A percentile compares a stretch with the other conserved stretches of the same genome.
Evolutionary conservation across 2,888 invertebrate genomes (phyloP).

Genomic region (Chironomus riparius): DNA sequence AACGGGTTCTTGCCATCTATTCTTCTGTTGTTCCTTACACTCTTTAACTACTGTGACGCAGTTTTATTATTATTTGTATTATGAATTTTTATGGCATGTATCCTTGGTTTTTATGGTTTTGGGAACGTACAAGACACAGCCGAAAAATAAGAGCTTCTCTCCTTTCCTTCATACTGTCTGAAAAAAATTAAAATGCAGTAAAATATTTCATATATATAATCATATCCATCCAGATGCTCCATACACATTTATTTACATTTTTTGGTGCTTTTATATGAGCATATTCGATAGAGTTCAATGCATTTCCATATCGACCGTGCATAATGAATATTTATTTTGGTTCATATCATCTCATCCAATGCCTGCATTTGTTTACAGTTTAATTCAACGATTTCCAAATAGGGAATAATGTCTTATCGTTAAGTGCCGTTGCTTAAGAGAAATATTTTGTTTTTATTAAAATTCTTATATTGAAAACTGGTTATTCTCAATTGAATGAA

Average conservation of each 20-base stretch:
- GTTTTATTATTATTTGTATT: constrained; percentile 6
- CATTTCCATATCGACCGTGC: background rate
- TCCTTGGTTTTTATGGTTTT: constrained; percentile 24
- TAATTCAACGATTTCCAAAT: too few species aligned
- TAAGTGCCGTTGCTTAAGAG: too few species aligned
- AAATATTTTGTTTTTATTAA: too few species aligned
- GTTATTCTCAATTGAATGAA: too few species aligned
- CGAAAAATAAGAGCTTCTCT: background rate
- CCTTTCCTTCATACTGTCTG: too few species aligned
- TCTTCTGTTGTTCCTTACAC: background rate
- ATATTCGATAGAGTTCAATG: background rate
- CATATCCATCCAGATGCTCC: background rate
- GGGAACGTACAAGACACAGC: background rate
- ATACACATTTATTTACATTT: too few species aligned
- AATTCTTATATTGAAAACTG: too few species aligned
- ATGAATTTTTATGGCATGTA: background rate
- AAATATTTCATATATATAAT: background rate
- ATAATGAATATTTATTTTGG: background rate
- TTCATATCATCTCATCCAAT: background rate
- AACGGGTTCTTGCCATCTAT: background rate
- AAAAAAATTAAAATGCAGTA: background rate
- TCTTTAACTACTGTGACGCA: constrained; percentile 8
- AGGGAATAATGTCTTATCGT: too few species aligned
- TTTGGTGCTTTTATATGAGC: background rate
- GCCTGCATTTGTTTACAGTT: background rate